phyloP scores from a whole-genome alignment of 2,113 vertebrate species.

The Columba livia region DNA sequence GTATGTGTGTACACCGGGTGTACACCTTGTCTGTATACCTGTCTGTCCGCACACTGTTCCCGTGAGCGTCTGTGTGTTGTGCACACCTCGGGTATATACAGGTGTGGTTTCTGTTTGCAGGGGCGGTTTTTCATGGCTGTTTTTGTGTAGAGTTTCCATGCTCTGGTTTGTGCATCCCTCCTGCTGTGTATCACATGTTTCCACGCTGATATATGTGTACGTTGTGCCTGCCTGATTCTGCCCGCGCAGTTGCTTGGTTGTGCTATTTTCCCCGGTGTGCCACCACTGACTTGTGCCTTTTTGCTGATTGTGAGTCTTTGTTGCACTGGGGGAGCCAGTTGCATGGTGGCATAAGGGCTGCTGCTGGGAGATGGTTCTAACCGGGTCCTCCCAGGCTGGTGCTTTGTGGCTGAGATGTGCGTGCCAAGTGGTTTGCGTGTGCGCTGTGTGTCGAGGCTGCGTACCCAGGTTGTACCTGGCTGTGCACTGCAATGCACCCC shows the following conservation, averaged over 20 bases:
- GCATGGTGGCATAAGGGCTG: fast-evolving
- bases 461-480: not conserved
- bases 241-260: fast-evolving
- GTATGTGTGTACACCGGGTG: not conserved
- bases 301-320: fast-evolving
- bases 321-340: not conserved
- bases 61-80: not conserved
- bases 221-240: not conserved
- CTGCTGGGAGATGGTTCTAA: no score
- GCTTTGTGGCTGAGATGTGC: fast-evolving
- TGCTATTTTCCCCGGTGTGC: fast-evolving
- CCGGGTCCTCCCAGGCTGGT: not conserved
- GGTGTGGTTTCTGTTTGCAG: fast-evolving
- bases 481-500: no score
- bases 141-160: no score
- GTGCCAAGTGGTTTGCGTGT: fast-evolving
- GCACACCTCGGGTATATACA: no score
- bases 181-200: fast-evolving
- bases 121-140: no score
- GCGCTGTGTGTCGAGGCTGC: fast-evolving
- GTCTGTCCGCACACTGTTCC: not conserved
- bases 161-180: not conserved
- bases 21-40: not conserved
- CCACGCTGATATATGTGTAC: fast-evolving
- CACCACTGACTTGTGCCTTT: fast-evolving